A percentile compares a stretch with the other conserved stretches of the same genome.
These are phyloP conservation scores for Chouioia cunea DNA, from an alignment of 2,888 invertebrate genomes.

Conservation along the genomic window DNA sequence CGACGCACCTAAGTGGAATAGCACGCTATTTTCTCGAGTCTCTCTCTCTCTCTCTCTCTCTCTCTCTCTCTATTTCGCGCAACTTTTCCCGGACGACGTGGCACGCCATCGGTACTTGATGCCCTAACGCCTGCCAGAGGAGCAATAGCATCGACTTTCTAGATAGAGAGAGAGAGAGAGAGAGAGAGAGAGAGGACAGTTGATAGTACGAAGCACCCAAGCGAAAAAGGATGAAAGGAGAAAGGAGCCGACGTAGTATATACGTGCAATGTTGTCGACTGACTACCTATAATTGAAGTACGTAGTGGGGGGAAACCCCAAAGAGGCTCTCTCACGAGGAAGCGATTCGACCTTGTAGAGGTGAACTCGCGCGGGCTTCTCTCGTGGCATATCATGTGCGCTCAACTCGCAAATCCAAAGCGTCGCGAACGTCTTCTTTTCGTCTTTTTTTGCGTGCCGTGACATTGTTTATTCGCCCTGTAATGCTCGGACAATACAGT, in stretches of 20 bases:
- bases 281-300: neutral
- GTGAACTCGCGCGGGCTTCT: conserved; percentile 56
- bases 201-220: conserved; percentile 33
- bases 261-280: neutral
- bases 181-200: conserved; percentile 38
- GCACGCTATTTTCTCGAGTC: too few relatives aligned
- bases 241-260: conserved; percentile 15
- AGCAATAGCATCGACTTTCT: too few relatives aligned
- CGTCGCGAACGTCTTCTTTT: neutral
- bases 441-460: too few relatives aligned
- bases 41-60: too few relatives aligned
- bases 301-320: conserved; percentile 50
- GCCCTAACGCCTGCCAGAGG: too few relatives aligned
- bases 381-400: conserved; percentile 26
- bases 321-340: conserved; percentile 51
- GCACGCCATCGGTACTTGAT: too few relatives aligned
- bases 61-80: too few relatives aligned
- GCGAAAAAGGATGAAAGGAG: conserved; percentile 24
- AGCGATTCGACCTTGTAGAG: conserved; percentile 58
- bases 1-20: too few relatives aligned
- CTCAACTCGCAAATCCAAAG: neutral
- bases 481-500: neutral
- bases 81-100: too few relatives aligned
- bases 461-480: neutral
- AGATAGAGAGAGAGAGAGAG: neutral